These are phyloP conservation scores for Apostichopus californicus DNA, from an alignment of 35 echinoderm and acorn worm species.

Conservation along the genomic window DNA sequence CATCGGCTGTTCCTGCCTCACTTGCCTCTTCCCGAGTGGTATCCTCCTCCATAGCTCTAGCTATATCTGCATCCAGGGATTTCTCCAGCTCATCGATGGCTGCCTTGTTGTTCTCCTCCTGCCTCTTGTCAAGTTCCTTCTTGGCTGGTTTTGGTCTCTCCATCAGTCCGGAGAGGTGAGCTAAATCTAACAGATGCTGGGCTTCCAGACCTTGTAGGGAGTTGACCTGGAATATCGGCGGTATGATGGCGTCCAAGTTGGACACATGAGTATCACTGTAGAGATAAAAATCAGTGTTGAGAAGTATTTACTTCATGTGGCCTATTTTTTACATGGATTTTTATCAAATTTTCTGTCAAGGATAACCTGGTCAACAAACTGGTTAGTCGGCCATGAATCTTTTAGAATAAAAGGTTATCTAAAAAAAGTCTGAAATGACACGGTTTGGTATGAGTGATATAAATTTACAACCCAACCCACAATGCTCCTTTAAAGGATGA, in stretches of 20 bases:
- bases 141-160: constrained; percentile 59
- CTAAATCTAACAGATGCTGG: constrained; percentile 74
- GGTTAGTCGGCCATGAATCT: no score
- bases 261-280: constrained; percentile 92
- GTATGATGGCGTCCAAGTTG: constrained; percentile 77
- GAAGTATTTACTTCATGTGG: no score
- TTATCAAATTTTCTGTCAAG: no score
- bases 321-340: no score
- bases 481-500: no score
- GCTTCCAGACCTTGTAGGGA: constrained; percentile 72
- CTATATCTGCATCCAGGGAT: constrained; percentile 94
- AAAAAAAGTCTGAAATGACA: no score
- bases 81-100: constrained; percentile 76
- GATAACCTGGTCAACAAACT: no score
- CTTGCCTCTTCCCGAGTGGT: background rate
- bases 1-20: background rate
- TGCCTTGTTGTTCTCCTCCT: constrained; percentile 42
- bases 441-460: no score
- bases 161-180: constrained; percentile 76
- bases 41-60: constrained; percentile 84
- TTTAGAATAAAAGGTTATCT: no score
- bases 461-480: no score
- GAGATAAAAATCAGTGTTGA: background rate
- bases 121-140: background rate
- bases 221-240: constrained; percentile 66